Evolutionary conservation across 2,888 invertebrate genomes (phyloP).

Genomic region (Mantis religiosa): DNA sequence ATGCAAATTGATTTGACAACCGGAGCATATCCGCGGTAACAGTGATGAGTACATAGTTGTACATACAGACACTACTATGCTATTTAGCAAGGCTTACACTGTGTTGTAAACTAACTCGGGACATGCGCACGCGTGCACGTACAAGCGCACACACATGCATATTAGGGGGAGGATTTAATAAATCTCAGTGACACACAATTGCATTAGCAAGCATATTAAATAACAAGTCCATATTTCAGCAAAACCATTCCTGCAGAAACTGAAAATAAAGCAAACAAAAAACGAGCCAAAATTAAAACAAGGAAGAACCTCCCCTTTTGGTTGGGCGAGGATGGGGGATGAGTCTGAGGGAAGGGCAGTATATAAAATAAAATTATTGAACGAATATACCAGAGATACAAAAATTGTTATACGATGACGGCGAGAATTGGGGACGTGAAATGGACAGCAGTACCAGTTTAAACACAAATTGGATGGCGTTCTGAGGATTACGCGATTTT

Average conservation of each 20-base stretch:
- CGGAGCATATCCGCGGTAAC: neutral
- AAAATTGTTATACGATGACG: neutral
- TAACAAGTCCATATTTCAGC: neutral
- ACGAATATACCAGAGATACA: neutral
- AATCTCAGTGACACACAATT: neutral
- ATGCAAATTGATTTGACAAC: neutral
- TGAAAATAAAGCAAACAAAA: neutral
- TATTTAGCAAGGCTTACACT: neutral
- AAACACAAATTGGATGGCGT: neutral
- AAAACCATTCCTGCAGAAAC: neutral
- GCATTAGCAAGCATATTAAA: neutral
- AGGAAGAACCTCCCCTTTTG: neutral
- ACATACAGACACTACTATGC: neutral
- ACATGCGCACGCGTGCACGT: neutral
- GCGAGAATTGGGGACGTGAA: neutral
- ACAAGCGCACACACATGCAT: neutral
- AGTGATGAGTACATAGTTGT: neutral
- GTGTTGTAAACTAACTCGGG: neutral
- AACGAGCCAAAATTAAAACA: neutral
- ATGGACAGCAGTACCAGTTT: neutral
- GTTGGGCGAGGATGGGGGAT: neutral
- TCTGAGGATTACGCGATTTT: neutral
- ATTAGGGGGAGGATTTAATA: neutral
- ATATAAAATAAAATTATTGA: neutral
- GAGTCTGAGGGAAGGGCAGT: neutral